Evolutionary conservation across 2,797 vertebrate genomes (phyloP).

Genomic region (Falco berigora): DNA sequence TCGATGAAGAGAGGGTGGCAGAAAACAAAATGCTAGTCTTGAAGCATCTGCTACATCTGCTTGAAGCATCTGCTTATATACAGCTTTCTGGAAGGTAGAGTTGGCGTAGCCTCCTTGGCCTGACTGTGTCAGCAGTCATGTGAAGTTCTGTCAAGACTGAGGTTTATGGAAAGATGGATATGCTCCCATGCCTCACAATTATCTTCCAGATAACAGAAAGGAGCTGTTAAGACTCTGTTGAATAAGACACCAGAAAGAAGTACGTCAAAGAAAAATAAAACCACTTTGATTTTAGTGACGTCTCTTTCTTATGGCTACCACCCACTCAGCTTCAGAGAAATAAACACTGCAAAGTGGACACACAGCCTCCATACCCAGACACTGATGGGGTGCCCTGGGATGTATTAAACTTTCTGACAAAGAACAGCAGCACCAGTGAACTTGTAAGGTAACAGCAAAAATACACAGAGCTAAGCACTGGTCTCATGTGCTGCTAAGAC

Average conservation of each 20-base stretch:
- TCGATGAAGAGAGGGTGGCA: not conserved
- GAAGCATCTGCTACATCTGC: not conserved
- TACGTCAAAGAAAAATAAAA: not conserved
- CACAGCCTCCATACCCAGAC: not conserved
- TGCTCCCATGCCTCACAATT: not conserved
- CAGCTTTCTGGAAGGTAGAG: not conserved
- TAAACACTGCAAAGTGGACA: constrained; percentile 27
- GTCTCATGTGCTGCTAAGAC: not conserved
- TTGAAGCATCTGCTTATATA: not conserved
- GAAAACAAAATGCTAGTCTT: not conserved
- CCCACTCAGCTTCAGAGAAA: constrained; percentile 5
- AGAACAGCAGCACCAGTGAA: constrained; percentile 26
- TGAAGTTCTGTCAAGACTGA: not conserved
- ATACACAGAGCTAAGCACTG: not conserved
- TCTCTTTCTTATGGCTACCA: not conserved
- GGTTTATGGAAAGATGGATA: not conserved
- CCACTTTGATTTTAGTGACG: not conserved
- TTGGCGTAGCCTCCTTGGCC: not conserved
- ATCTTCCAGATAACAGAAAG: not conserved
- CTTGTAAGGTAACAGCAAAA: constrained; percentile 20
- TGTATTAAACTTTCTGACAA: constrained; percentile 40
- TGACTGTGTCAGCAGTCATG: not conserved
- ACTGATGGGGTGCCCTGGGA: constrained; percentile 2
- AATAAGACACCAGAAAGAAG: not conserved
- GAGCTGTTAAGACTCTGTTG: not conserved